Evolutionary conservation across 1,140 invertebrate genomes (phyloP).

Genomic region (Matsumurasca onukii): DNA sequence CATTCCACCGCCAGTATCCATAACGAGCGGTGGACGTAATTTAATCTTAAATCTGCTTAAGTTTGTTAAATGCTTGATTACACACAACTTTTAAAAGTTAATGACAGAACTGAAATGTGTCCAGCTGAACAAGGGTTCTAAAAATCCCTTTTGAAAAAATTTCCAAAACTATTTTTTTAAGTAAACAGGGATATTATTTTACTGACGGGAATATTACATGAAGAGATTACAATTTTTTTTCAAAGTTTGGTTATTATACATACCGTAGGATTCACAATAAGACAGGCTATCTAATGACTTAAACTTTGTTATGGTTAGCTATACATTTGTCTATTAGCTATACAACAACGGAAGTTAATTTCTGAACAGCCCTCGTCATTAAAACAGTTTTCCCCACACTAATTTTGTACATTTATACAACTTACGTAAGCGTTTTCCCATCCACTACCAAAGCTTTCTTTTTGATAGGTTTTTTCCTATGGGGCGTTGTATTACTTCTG

Average conservation of each 20-base stretch:
- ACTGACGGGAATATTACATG: no score
- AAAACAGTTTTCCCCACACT: no score
- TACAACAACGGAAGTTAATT: no score
- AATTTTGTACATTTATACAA: constrained; percentile 51
- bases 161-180: no score
- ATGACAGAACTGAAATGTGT: no score
- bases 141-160: no score
- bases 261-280: no score
- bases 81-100: no score
- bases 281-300: background rate
- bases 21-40: background rate
- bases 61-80: background rate
- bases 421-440: constrained; percentile 87
- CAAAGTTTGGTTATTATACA: background rate
- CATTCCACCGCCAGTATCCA: no score
- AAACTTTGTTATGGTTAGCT: background rate
- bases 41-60: background rate
- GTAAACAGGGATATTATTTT: no score
- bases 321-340: constrained; percentile 36
- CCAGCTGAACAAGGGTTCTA: no score
- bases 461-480: background rate
- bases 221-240: background rate
- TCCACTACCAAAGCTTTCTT: constrained; percentile 82
- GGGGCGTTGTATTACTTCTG: background rate
- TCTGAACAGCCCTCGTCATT: no score